phyloP scores from a whole-genome alignment of 2,888 invertebrate genomes.

The Synergus gifuensis region DNA sequence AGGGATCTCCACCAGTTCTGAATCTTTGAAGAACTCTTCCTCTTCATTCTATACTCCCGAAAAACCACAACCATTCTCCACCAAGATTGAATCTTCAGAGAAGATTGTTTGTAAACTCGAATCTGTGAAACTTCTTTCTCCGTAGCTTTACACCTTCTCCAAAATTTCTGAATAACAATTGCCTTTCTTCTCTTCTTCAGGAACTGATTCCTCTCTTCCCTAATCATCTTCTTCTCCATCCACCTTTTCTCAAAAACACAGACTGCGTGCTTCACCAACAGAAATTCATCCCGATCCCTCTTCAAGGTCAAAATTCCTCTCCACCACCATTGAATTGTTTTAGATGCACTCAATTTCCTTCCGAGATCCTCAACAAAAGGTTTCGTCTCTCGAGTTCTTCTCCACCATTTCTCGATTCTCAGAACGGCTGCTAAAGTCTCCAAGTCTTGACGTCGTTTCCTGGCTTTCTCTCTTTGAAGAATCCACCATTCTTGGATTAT shows the following conservation, averaged over 20 bases:
- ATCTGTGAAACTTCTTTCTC: constrained; percentile 50
- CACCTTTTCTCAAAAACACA: constrained; percentile 63
- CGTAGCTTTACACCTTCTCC: constrained; percentile 64
- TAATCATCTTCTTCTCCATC: constrained; percentile 75
- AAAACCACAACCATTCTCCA: constrained; percentile 57
- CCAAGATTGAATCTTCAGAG: constrained; percentile 64
- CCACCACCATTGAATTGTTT: constrained; percentile 77
- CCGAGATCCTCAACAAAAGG: constrained; percentile 64
- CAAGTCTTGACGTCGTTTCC: constrained; percentile 60
- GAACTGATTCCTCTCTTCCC: constrained; percentile 73
- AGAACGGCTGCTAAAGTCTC: constrained; percentile 63
- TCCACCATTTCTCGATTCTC: constrained; percentile 80
- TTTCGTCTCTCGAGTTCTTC: constrained; percentile 70
- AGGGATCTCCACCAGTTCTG: constrained; percentile 62
- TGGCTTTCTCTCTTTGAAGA: constrained; percentile 68
- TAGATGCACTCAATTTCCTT: constrained; percentile 67
- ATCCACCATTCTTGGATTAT: constrained; percentile 82
- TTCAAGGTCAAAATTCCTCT: constrained; percentile 75
- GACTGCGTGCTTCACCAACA: constrained; percentile 71
- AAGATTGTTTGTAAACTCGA: constrained; percentile 46
- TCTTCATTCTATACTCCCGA: constrained; percentile 51
- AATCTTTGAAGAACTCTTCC: constrained; percentile 53
- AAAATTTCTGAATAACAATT: constrained; percentile 77
- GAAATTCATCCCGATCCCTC: constrained; percentile 73
- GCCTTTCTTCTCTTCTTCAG: constrained; percentile 69